These are phyloP conservation scores for Diorhabda elongata DNA, from an alignment of 1,140 invertebrate species.

Conservation along the genomic window DNA sequence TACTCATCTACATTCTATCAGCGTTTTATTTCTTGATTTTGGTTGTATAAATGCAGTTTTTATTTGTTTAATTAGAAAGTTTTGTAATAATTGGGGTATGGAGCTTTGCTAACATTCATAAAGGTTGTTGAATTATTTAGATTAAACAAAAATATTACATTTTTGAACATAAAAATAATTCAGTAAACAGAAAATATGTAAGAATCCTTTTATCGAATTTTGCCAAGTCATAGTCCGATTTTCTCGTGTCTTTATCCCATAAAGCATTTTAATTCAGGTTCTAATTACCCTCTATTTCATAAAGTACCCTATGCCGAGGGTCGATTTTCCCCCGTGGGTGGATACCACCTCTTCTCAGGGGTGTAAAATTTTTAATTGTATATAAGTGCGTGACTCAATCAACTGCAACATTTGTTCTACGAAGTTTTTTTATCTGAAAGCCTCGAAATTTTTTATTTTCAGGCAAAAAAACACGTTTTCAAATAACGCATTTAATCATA, in stretches of 20 bases:
- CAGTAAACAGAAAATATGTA: no score
- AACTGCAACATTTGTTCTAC: neutral
- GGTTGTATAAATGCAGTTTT: neutral
- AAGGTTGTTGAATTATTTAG: neutral
- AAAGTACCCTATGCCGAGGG: neutral
- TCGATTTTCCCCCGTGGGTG: neutral
- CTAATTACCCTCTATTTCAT: no score
- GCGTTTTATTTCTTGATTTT: conserved; percentile 11
- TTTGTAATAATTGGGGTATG: neutral
- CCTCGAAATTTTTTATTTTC: neutral
- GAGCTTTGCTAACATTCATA: neutral
- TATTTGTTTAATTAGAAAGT: neutral
- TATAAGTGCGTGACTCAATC: neutral
- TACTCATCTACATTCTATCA: conserved; percentile 33
- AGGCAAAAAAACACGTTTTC: neutral
- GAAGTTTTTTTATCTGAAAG: neutral
- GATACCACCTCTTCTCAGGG: neutral
- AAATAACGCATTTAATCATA: neutral
- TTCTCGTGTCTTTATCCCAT: no score
- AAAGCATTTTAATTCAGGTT: no score
- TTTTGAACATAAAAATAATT: no score
- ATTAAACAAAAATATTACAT: no score
- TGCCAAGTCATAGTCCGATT: no score
- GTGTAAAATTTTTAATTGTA: neutral
- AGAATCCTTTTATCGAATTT: no score